phyloP scores from a whole-genome alignment of 2,888 invertebrate genomes.

The Cephus spinipes region DNA sequence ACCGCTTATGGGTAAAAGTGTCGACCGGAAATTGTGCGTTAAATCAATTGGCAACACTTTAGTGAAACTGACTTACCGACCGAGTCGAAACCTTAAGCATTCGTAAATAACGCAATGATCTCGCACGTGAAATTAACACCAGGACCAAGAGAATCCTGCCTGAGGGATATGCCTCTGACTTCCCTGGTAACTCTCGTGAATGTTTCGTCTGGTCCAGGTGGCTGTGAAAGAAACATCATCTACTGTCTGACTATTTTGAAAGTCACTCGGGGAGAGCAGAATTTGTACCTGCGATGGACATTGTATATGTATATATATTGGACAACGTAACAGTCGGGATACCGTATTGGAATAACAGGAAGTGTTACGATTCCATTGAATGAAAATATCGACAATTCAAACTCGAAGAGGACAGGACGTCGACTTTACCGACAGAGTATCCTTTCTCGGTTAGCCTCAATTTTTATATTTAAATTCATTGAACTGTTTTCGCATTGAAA shows the following conservation, averaged over 20 bases:
- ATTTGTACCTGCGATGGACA: background rate
- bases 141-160: background rate
- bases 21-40: constrained; percentile 46
- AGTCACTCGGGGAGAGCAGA: background rate
- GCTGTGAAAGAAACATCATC: background rate
- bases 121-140: background rate
- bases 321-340: background rate
- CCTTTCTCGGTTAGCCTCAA: constrained; percentile 42
- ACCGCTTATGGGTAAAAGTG: constrained; percentile 40
- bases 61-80: background rate
- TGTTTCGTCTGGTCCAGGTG: background rate
- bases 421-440: constrained; percentile 26
- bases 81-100: background rate
- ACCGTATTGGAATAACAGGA: constrained; percentile 3
- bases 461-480: constrained; percentile 50
- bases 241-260: background rate
- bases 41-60: constrained; percentile 39
- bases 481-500: constrained; percentile 20
- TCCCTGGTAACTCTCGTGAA: background rate
- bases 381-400: background rate
- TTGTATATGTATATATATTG: background rate
- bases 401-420: background rate
- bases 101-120: background rate
- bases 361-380: constrained; percentile 1
- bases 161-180: background rate